phyloP scores from a whole-genome alignment of 2,888 invertebrate species.

The Metacarcinus magister region DNA sequence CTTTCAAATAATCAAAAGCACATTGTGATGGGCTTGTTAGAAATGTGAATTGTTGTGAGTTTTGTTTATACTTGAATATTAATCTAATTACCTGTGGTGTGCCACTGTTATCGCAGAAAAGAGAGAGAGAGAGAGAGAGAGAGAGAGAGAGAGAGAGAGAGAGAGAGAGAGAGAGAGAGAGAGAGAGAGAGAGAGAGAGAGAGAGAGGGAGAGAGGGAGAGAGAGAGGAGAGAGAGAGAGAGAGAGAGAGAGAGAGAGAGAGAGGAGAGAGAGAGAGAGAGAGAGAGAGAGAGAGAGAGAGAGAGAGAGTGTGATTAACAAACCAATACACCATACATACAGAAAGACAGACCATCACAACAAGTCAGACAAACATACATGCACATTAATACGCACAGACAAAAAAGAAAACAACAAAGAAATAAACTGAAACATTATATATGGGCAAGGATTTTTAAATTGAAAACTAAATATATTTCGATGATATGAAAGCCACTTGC shows the following conservation, averaged over 20 bases:
- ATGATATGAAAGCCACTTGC: not conserved
- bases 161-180: not conserved
- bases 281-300: conserved; percentile 52
- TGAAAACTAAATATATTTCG: not conserved
- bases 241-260: conserved; percentile 39
- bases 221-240: not conserved
- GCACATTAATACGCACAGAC: not conserved
- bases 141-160: not conserved
- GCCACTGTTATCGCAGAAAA: not conserved
- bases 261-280: conserved; percentile 39
- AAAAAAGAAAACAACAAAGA: not conserved
- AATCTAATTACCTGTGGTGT: not conserved
- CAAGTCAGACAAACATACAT: not conserved
- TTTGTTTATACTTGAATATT: not conserved
- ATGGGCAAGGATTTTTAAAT: not conserved
- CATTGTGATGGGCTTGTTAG: not conserved
- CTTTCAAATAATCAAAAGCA: not conserved
- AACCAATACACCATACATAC: not conserved
- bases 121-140: conserved; percentile 19
- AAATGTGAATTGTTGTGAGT: not conserved
- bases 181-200: conserved; percentile 33
- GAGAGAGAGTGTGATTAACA: not conserved
- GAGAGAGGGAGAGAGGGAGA: conserved; percentile 19
- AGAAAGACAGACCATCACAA: not conserved
- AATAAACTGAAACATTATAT: not conserved